Evolutionary conservation across 2,113 vertebrate genomes (phyloP).

Genomic region (Lophura nycthemera): DNA sequence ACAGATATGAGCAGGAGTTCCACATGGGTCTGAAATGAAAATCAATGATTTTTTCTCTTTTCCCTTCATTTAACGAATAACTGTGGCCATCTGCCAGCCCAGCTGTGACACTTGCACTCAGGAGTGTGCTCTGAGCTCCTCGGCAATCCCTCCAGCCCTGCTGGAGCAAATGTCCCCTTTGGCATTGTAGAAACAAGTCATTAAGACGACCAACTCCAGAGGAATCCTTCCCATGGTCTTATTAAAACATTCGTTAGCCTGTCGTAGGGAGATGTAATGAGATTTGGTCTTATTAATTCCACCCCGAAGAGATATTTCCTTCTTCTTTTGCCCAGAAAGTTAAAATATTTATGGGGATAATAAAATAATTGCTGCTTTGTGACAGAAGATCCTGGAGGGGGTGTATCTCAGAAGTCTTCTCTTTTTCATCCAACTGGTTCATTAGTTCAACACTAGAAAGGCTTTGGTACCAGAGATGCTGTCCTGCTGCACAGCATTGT

Average conservation of each 20-base stretch:
- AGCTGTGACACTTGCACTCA: neutral
- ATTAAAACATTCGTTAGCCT: conserved; percentile 62
- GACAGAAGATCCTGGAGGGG: neutral
- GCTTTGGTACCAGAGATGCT: neutral
- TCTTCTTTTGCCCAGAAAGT: conserved; percentile 14
- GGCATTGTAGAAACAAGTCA: neutral
- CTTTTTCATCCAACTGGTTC: neutral
- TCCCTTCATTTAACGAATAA: neutral
- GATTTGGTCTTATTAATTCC: conserved; percentile 44
- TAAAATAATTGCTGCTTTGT: conserved; percentile 29
- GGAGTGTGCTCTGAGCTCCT: neutral
- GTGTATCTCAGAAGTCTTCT: neutral
- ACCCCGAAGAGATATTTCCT: conserved; percentile 47
- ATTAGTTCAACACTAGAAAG: neutral
- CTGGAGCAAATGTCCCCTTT: neutral
- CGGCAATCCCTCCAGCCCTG: neutral
- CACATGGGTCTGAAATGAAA: neutral
- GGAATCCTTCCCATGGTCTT: conserved; percentile 21
- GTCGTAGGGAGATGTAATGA: conserved; percentile 63
- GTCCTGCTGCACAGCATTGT: neutral
- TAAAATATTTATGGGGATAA: conserved; percentile 65
- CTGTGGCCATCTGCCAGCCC: neutral
- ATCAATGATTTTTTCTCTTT: neutral
- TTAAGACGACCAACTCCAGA: conserved; percentile 21
- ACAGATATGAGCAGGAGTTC: neutral